Percentiles rank a stretch among this genome's conserved stretches.
Evolutionary conservation across 2,797 vertebrate genomes (phyloP).

Genomic region (Podargus strigoides): DNA sequence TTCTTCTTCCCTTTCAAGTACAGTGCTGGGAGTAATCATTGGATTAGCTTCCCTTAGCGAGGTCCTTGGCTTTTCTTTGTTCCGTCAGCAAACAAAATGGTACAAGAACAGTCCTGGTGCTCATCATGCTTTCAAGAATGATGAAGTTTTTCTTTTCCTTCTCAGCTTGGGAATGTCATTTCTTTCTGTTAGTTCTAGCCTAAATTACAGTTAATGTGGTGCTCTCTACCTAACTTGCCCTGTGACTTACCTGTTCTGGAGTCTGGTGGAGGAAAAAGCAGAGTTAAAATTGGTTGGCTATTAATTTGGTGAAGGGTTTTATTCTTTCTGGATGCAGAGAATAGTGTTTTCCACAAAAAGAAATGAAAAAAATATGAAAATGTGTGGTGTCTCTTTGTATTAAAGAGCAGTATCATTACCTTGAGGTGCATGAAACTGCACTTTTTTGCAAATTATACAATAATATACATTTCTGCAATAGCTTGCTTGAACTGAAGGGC

Average conservation of each 20-base stretch:
- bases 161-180: background rate
- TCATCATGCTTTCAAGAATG: background rate
- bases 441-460: background rate
- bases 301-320: background rate
- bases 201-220: background rate
- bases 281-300: background rate
- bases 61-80: background rate
- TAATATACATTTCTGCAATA: background rate
- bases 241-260: background rate
- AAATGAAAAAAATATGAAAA: background rate
- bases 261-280: background rate
- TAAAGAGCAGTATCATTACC: background rate
- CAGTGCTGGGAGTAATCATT: background rate
- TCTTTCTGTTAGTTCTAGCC: background rate
- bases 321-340: background rate
- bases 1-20: background rate
- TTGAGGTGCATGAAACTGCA: background rate
- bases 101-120: background rate
- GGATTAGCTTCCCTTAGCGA: background rate
- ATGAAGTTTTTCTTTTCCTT: background rate
- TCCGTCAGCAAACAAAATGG: background rate
- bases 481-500: background rate
- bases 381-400: background rate
- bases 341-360: background rate
- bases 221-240: background rate